Base-by-base conservation (phyloP, 2,888 invertebrate species). In the Epicampocera succincta region DNA sequence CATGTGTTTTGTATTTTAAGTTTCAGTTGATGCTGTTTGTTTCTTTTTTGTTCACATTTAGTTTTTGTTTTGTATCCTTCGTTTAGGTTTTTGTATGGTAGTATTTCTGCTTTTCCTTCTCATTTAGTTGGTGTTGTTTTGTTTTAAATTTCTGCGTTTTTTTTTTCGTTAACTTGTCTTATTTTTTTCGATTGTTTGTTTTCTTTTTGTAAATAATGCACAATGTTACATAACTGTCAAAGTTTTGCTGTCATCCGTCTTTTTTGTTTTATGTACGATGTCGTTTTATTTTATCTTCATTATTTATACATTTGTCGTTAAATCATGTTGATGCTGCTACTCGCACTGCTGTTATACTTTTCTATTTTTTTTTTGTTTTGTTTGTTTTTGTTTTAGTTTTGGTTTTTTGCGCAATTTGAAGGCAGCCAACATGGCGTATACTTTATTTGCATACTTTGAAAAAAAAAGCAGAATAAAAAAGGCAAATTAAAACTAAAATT, bases 281-380 rank as follows among this genome's bases (percentile, higher is more conserved):
- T 80, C 80, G 72, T 81, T 81, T 81, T 81, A 81, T 81, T 81
- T 81, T 76, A 73, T 81, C 80, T 76, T 81, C 80, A 81, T 81
- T 81, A 81, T 81, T 81, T 81, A 76, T 81, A 81, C 80, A 81
- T 81, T 81, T 81, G 80, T 76, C 72, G 80, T 77, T 81, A 81
- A 76, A 81, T 76, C 80, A 76, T 76, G 72, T 81, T 72, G 72
- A 52, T 66, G 72, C 63, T 66, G 72, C 52, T 76, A 4, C 38
- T 52, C 52, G 15, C 40, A 12, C 46, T 65, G 42, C n/a, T 73
- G 54, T 17, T n/a, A n/a, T n/a, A n/a, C n/a, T n/a, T n/a, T n/a
- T n/a, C n/a, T n/a, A n/a, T n/a, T n/a, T n/a, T 56, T 19, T 9
- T 46, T 3, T 33, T 58, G 9, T 12, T 65, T 46, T 52, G 25